Base-by-base conservation (phyloP, 92 coral and sea anemone genomes). In the Phenganax subtilis region DNA sequence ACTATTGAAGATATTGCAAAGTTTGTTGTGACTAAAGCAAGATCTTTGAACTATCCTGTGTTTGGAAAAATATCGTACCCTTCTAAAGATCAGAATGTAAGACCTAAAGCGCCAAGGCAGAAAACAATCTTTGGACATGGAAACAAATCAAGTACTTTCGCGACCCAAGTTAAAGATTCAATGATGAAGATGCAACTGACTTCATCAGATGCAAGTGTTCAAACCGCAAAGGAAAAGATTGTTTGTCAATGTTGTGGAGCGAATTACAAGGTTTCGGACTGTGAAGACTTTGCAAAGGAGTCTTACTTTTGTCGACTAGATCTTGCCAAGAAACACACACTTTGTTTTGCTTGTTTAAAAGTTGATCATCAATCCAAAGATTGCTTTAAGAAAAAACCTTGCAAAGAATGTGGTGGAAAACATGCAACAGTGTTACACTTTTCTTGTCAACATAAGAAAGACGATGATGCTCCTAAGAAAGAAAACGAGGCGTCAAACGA, bases 241-340 rank as follows among this genome's bases (percentile, higher is more conserved):
- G 16, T 68, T 9, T 79, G 83, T 79, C 73, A 8, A 11, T 79
- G 44, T 11, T 82, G 79, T 28, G 27, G 71, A 3, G 62, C 52
- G 25, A 11, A 14, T 58, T 77, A 81, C 59, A 51, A 51, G 51
- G 59, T 82, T 9, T 2, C 59, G 25, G 71, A 82, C 15, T 82
- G 86, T 82, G 14, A 71, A 28, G 7, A 27, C 12, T 83, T 83
- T 9, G 69, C 63, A 4, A 55, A 57, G 2, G 12, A 71, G 80
- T 20, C 52, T 27, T 71, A 59, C 71, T 30, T 64, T 6, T 76
- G 84, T 44, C 75, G 85, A 60, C 30, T 77, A 79, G 89, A 76
- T 29, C 51, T 75, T 15, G 85, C 79, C 28, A 83, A 81, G 75
- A 83, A 82, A 54, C 54, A 82, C 29, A 75, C 84, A 57, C 71